phyloP scores from a whole-genome alignment of 2,888 invertebrate species.

The Metallyticus violacea region DNA sequence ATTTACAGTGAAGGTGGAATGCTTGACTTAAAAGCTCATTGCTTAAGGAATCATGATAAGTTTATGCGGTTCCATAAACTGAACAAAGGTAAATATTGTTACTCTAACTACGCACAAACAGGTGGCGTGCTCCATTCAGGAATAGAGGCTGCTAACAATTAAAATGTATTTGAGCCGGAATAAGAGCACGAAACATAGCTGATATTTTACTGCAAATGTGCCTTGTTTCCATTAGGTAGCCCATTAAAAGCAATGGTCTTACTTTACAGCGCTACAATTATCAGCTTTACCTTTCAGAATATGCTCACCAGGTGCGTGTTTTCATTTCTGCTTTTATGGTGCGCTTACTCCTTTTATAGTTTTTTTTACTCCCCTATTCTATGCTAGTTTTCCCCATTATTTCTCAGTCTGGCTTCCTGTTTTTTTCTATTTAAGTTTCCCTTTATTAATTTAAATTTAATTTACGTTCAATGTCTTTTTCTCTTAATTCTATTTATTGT shows the following conservation, averaged over 20 bases:
- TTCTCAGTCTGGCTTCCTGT: too few relatives aligned
- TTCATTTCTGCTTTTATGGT: too few relatives aligned
- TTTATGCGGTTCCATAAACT: not conserved
- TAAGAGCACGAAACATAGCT: not conserved
- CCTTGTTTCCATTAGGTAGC: not conserved
- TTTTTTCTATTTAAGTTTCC: too few relatives aligned
- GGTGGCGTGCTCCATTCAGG: not conserved
- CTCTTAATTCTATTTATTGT: too few relatives aligned
- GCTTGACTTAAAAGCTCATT: not conserved
- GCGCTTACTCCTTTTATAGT: too few relatives aligned
- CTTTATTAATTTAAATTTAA: too few relatives aligned
- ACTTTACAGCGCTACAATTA: not conserved
- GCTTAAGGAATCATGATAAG: not conserved
- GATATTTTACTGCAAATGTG: too few relatives aligned
- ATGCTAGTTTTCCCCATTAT: too few relatives aligned
- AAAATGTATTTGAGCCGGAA: not conserved
- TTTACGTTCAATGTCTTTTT: too few relatives aligned
- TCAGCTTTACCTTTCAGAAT: too few relatives aligned
- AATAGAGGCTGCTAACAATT: not conserved
- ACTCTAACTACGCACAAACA: not conserved
- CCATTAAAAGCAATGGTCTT: not conserved
- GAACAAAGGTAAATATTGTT: not conserved
- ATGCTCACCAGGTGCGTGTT: too few relatives aligned
- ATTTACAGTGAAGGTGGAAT: not conserved
- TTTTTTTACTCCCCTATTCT: too few relatives aligned